Evolutionary conservation across 2,888 invertebrate genomes (phyloP).

Genomic region (Iphiclides podalirius): DNA sequence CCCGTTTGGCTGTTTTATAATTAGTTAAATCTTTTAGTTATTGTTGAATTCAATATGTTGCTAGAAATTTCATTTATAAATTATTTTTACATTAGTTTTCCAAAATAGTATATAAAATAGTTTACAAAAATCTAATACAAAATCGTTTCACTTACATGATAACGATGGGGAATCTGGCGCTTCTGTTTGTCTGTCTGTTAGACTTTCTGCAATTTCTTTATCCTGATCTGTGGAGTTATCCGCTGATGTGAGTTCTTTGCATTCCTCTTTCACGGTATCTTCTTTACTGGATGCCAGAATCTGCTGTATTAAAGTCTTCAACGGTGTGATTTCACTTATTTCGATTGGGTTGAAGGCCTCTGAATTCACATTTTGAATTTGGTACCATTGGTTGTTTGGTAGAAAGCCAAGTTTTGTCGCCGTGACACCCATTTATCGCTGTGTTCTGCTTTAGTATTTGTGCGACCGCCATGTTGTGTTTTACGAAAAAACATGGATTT

Average conservation of each 20-base stretch:
- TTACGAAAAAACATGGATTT: constrained; percentile 76
- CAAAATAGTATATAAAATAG: too few relatives aligned
- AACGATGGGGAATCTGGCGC: constrained; percentile 41
- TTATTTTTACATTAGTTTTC: too few relatives aligned
- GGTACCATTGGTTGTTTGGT: constrained; percentile 72
- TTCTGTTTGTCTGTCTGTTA: neutral
- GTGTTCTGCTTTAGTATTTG: constrained; percentile 54
- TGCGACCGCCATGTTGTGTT: constrained; percentile 40
- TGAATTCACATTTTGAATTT: constrained; percentile 34
- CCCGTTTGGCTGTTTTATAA: too few relatives aligned
- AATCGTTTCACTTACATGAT: constrained; percentile 38
- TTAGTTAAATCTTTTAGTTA: too few relatives aligned
- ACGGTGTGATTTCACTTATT: neutral
- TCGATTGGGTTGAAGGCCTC: neutral
- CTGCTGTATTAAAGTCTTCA: constrained; percentile 2
- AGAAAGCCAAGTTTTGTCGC: constrained; percentile 77
- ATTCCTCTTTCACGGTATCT: constrained; percentile 1
- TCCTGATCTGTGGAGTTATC: constrained; percentile 13
- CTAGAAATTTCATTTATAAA: too few relatives aligned
- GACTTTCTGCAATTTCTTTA: neutral
- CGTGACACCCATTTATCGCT: constrained; percentile 50
- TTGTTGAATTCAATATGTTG: too few relatives aligned
- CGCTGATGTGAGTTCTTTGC: neutral
- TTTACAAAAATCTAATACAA: too few relatives aligned
- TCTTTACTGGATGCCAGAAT: neutral